Conservation (phyloP, 2,113 vertebrate species). For the Chinchilla lanigera region DNA sequence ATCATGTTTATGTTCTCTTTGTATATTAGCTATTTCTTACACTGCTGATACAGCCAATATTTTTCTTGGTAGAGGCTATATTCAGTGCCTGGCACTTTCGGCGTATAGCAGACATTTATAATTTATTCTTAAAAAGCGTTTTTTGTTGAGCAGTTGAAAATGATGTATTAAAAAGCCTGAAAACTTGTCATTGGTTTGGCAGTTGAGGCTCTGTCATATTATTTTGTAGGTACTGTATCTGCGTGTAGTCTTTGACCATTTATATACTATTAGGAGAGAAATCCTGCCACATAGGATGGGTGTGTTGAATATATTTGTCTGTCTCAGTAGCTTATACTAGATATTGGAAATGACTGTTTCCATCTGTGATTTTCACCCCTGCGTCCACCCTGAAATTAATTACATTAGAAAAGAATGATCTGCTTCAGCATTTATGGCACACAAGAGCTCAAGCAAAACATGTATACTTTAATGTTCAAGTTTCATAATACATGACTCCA, state of each 20-base stretch:
- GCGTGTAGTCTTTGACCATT: background rate
- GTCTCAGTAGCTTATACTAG: constrained; percentile 59
- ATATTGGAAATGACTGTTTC: constrained; percentile 64
- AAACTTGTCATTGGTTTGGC: background rate
- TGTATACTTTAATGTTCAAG: background rate
- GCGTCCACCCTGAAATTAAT: constrained; percentile 57
- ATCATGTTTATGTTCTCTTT: background rate
- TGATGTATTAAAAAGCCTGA: background rate
- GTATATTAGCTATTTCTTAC: background rate
- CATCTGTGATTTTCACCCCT: constrained; percentile 48
- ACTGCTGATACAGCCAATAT: constrained; percentile 7
- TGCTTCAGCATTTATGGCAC: constrained; percentile 35
- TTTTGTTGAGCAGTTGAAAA: constrained; percentile 43
- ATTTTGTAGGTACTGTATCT: background rate
- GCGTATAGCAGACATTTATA: constrained; percentile 2
- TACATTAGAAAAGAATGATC: constrained; percentile 22
- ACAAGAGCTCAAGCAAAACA: constrained; percentile 33
- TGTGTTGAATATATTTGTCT: constrained; percentile 19
- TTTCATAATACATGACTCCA: background rate
- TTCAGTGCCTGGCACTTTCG: background rate
- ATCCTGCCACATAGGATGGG: constrained; percentile 44
- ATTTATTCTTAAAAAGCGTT: constrained; percentile 50
- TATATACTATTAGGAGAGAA: background rate
- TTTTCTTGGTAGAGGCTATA: background rate
- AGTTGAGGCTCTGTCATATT: background rate